Base-by-base conservation (phyloP, 1,140 invertebrate species). In the Drosophila azteca region DNA sequence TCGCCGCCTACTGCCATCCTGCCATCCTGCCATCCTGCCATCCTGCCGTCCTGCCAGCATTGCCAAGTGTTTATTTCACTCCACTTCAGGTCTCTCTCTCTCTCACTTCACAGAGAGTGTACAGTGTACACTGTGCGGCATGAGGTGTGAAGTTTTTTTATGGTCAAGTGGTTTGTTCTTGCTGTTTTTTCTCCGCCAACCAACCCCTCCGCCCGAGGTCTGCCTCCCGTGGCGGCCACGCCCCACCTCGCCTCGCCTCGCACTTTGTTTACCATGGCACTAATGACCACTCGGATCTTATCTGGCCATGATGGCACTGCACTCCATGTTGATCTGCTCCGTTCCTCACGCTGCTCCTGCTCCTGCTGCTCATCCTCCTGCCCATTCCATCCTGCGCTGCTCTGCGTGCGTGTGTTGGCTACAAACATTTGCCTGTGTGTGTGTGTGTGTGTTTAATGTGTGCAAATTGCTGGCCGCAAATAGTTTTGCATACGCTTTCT, bases 131-230 rank as follows among this genome's bases (percentile, higher is more conserved):
- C 35, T 39, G 35, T 39, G 35, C 11, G 13, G 35, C 35, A 39
- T 61, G 78, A 87, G 83, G 82, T 88, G 82, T 82, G 80, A 87
- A 88, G 83, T 87, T 88, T 88, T 79, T 88, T 87, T 87, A 85
- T 87, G 82, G 82, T 87, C 82, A 85, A 85, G 82, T 87, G 82
- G 78, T 39, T 75, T 43, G 50, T 74, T 60, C 24, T 49, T 73
- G 54, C 43, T 54, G 59, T 39, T 29, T 9, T 53, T 69, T 75
- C 75, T 68, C 29, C 20, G 13, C 29, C 62, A 52, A 20, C 17
- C 17, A 20, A 20, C 17, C 17, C 68, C 46, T 50, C 48, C 2
- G 11, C 20, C 35, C 0, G 9, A 49, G 9, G 35, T 4, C 11
- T 5, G 9, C 35, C 35, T 13, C 46, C n/a, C 44, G 57, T 49